A percentile compares a stretch with the other conserved stretches of the same genome.
phyloP scores from a whole-genome alignment of 2,888 invertebrate genomes.

The Dasysyrphus albostriatus region DNA sequence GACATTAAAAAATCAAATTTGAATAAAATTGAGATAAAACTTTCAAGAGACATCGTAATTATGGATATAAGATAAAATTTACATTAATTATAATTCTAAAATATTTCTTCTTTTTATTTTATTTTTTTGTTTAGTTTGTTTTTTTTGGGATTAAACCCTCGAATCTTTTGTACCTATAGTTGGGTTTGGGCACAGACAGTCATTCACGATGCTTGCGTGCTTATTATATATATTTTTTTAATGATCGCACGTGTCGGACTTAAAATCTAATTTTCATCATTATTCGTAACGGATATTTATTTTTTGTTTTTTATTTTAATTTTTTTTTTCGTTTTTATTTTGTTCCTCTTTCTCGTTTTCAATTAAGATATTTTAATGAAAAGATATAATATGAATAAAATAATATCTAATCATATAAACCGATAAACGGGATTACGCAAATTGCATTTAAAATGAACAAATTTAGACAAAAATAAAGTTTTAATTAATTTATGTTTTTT shows the following conservation, averaged over 20 bases:
- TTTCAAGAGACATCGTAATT: conserved; percentile 72
- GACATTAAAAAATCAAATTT: conserved; percentile 73
- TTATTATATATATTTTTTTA: conserved; percentile 54
- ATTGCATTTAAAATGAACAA: conserved; percentile 39
- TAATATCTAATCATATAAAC: conserved; percentile 25
- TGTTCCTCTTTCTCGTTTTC: conserved; percentile 37
- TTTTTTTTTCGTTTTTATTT: not conserved
- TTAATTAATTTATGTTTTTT: conserved; percentile 34
- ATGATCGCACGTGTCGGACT: conserved; percentile 70
- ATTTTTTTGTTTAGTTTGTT: conserved; percentile 46
- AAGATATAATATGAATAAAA: conserved; percentile 37
- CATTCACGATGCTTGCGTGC: conserved; percentile 50
- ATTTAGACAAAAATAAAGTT: conserved; percentile 46
- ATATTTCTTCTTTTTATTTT: conserved; percentile 50
- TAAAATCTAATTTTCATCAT: conserved; percentile 69
- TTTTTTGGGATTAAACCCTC: conserved; percentile 22
- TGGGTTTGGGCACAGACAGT: conserved; percentile 4
- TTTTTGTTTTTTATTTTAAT: not conserved
- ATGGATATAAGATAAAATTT: conserved; percentile 74
- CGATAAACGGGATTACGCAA: conserved; percentile 30
- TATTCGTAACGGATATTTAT: conserved; percentile 69
- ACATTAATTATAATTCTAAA: conserved; percentile 73
- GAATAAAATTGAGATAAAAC: conserved; percentile 68
- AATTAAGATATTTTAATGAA: conserved; percentile 45
- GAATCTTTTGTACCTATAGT: conserved; percentile 7